These are phyloP conservation scores for Schizopygopsis malacanthus DNA, from an alignment of 2,797 vertebrate genomes.

Conservation along the genomic window DNA sequence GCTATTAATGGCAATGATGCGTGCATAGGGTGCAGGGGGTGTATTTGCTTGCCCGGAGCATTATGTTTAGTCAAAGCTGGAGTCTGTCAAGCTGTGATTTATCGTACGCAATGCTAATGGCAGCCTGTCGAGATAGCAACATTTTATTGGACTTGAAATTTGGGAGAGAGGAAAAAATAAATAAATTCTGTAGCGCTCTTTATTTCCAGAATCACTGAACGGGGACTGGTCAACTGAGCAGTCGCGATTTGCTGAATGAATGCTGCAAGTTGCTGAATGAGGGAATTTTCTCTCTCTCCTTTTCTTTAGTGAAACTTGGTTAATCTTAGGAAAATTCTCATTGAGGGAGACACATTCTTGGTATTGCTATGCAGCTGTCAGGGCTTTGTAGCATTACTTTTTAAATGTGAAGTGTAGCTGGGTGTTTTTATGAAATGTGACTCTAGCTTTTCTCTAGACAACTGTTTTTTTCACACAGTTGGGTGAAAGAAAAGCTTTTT, in stretches of 20 bases:
- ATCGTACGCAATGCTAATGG: conserved; percentile 73
- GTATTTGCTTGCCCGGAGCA: conserved; percentile 65
- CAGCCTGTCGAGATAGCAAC: conserved; percentile 71
- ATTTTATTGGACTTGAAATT: conserved; percentile 69
- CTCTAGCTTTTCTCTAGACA: conserved; percentile 25
- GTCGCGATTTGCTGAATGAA: conserved; percentile 64
- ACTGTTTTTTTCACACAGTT: conserved; percentile 33
- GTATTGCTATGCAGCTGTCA: conserved; percentile 54
- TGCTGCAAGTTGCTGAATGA: conserved; percentile 64
- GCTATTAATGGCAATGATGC: conserved; percentile 52
- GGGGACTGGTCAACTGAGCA: conserved; percentile 62
- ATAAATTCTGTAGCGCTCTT: conserved; percentile 37
- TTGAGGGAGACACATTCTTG: conserved; percentile 51
- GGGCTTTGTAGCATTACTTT: conserved; percentile 50
- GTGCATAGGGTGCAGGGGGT: conserved; percentile 50
- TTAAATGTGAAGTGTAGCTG: conserved; percentile 50
- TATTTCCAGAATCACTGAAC: conserved; percentile 60
- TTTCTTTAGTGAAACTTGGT: conserved; percentile 48
- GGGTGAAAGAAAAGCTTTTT: conserved; percentile 57
- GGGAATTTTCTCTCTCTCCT: conserved; percentile 22
- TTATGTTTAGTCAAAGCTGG: conserved; percentile 76
- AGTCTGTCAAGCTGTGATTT: conserved; percentile 78
- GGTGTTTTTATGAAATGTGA: conserved; percentile 56
- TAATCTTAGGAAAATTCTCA: conserved; percentile 54
- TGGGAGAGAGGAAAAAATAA: neutral